Evolutionary conservation across 2,113 vertebrate genomes (phyloP), one percentile per base, ranked within the genome.

Genomic region (Lepisosteus osseus): DNA sequence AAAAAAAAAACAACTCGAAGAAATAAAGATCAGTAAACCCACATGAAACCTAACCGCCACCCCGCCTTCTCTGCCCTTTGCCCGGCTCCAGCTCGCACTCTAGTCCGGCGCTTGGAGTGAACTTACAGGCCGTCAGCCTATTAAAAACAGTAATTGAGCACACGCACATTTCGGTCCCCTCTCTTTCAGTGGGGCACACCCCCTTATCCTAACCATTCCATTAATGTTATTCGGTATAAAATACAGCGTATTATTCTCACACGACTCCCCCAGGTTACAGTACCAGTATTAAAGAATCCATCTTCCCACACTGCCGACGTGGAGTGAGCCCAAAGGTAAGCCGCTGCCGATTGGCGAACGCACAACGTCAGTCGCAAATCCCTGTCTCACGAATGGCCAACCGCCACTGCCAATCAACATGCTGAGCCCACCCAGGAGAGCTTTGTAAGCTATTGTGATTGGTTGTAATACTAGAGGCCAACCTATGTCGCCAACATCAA

Each of bases 231-330:
- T 9, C 47, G 0, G 5, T 9, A 51, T 51, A 6, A 51, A 6
- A 51, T 51, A 5, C 9, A 9, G 5, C 47, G 47, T 51, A 9
- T 51, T 51, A 51, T 40, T 62, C 61, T 2, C 64, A 8, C 3
- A 42, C 6, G 13, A 7, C 7, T 40, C 41, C 66, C 45, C 15
- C 57, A 11, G 41, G 15, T 57, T 71, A 69, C 64, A 70, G 13
- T 87, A 92, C 91, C 90, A 91, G 82, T 69, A 88, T 80, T 80
- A 91, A 74, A 72, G 90, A 81, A 83, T 90, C 89, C 91, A 92
- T 92, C 84, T 92, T 91, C 72, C 79, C 65, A 79, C 83, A 81
- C 61, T 87, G 88, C 85, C 78, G 90, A 92, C 91, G 91, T 92
- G 91, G 90, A 92, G 76, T 64, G 75, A 42, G 75, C 69, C 68